Evolutionary conservation across 2,888 invertebrate genomes (phyloP).

Genomic region (Drosophila nr. fundita): DNA sequence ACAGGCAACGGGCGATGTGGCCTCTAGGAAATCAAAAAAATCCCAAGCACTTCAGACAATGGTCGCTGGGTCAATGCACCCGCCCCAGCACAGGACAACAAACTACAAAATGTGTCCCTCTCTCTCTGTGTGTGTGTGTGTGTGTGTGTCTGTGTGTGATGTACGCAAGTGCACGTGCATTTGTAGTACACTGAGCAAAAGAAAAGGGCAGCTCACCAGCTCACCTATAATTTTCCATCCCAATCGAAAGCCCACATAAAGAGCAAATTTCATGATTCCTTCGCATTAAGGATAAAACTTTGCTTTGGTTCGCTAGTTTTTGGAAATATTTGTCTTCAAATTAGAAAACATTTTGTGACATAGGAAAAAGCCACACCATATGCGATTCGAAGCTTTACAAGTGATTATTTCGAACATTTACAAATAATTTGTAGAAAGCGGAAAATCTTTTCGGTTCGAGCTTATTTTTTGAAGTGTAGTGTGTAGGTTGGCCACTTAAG

Average conservation of each 20-base stretch:
- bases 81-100: conserved; percentile 46
- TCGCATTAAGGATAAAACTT: not conserved
- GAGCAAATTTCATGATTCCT: not conserved
- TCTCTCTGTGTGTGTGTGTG: not conserved
- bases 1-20: conserved; percentile 23
- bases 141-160: not conserved
- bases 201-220: not conserved
- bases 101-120: conserved; percentile 31
- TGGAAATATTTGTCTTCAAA: not conserved
- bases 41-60: conserved; percentile 49
- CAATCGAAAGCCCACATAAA: not conserved
- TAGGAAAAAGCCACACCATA: not conserved
- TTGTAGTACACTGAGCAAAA: conserved; percentile 11
- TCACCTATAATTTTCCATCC: not conserved
- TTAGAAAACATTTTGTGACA: not conserved
- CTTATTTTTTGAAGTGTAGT: not conserved
- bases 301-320: not conserved
- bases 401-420: not conserved
- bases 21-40: conserved; percentile 43
- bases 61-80: conserved; percentile 60
- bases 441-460: not conserved
- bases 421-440: not conserved
- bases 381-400: not conserved
- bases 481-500: conserved; percentile 51
- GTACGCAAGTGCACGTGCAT: not conserved